Evolutionary conservation across 1,140 invertebrate species (phyloP), one percentile per base, ranked within the genome.

Genomic region (Drosophila subobscura): DNA sequence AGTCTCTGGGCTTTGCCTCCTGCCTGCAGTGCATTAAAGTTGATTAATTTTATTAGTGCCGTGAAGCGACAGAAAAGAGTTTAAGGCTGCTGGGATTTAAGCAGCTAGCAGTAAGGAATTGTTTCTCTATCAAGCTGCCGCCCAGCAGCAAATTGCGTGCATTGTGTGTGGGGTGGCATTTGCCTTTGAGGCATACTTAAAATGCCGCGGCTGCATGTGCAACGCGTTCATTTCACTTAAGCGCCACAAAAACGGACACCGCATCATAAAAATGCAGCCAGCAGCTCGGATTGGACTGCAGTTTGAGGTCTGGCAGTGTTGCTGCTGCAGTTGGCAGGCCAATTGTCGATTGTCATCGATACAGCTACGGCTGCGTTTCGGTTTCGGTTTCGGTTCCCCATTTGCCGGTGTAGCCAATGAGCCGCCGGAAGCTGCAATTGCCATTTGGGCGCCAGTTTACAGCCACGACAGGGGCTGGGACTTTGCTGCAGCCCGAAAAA

Each of bases 401-500:
- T 45, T 33, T 49, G 41, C 40, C 67, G 77, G 55, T 70, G 80
- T 44, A 80, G 80, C 80, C 80, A 85, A 88, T 83, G 71, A 83
- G 74, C 83, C 78, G 75, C 73, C 81, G 83, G 81, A 86, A 86
- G 83, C 83, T 70, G 42, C 81, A 86, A 86, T 86, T 86, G 81
- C 81, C 81, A 86, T 86, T 81, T 86, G 83, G 81, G 83, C 81
- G 81, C 81, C 83, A 86, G 74, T 85, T 80, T 72, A 49, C 68
- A 22, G 53, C 37, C 20, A 41, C 63, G 64, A 25, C 65, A 73
- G 12, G 7, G 53, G 52, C 50, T 27, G 23, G 53, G 47, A 60
- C n/a, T n/a, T 50, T 59, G 53, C 44, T 53, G n/a, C n/a, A n/a
- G n/a, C n/a, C n/a, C n/a, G n/a, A n/a, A n/a, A n/a, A n/a, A n/a